A percentile compares a stretch with the other conserved stretches of the same genome.
Conservation (phyloP, 2,888 invertebrate genomes). For the Meandrusa payeni region DNA sequence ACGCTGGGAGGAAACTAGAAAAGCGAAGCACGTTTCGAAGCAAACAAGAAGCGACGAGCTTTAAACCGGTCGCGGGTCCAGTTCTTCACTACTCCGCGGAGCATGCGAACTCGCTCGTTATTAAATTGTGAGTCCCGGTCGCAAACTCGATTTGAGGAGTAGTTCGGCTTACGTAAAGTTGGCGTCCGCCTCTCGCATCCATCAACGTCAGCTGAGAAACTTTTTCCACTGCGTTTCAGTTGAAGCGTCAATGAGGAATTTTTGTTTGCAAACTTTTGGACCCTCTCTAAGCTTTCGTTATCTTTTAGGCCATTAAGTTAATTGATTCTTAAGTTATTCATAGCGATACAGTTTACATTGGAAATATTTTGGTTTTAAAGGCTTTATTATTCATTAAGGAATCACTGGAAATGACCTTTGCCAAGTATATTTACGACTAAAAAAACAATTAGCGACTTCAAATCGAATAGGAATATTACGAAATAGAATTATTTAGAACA, state of each 20-base stretch:
- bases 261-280: constrained; percentile 67
- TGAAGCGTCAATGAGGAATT: constrained; percentile 59
- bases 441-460: too few relatives aligned
- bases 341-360: background rate
- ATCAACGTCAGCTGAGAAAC: constrained; percentile 70
- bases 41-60: constrained; percentile 6
- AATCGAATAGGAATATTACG: too few relatives aligned
- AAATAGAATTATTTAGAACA: too few relatives aligned
- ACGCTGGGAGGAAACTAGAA: constrained; percentile 6
- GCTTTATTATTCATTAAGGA: too few relatives aligned
- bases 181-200: constrained; percentile 51
- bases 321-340: constrained; percentile 23
- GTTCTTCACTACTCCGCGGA: constrained; percentile 9
- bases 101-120: constrained; percentile 14
- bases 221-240: constrained; percentile 65
- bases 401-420: too few relatives aligned
- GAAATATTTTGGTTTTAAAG: too few relatives aligned
- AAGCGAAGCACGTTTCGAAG: constrained; percentile 8
- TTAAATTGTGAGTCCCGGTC: constrained; percentile 21
- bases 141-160: constrained; percentile 22
- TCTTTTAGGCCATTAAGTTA: constrained; percentile 21
- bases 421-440: too few relatives aligned
- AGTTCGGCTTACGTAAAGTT: constrained; percentile 22
- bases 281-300: constrained; percentile 22
- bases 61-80: constrained; percentile 1